Evolutionary conservation across 2,113 vertebrate species (phyloP).

Genomic region (Callocephalon fimbriatum): DNA sequence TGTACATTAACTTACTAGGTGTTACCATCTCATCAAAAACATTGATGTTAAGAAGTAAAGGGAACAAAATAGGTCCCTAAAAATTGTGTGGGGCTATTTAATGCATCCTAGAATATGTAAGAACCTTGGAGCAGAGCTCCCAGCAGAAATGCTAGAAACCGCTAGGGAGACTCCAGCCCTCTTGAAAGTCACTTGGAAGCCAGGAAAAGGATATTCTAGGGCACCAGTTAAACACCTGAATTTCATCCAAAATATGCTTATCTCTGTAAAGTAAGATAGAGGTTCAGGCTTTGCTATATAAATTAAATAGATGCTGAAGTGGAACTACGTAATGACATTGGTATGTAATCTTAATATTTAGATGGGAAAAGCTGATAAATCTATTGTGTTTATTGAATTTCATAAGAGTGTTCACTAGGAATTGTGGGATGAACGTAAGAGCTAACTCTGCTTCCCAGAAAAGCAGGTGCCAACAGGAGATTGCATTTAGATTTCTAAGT

Average conservation of each 20-base stretch:
- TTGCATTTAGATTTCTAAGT: background rate
- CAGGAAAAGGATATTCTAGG: background rate
- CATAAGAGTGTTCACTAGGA: background rate
- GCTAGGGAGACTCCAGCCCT: background rate
- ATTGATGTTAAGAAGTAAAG: background rate
- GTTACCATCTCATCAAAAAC: background rate
- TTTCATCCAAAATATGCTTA: background rate
- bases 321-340: background rate
- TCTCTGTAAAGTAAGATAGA: background rate
- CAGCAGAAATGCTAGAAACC: background rate
- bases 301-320: background rate
- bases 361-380: background rate
- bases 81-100: background rate
- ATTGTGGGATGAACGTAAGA: rapidly evolving
- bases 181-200: background rate
- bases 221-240: background rate
- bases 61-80: background rate
- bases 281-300: background rate
- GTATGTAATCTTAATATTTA: background rate
- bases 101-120: background rate
- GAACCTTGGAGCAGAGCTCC: background rate
- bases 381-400: background rate
- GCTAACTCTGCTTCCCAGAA: background rate
- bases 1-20: background rate
- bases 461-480: background rate